A percentile compares a stretch with the other conserved stretches of the same genome.
phyloP scores from a whole-genome alignment of 2,113 vertebrate species.

The Rhynchomys soricoides region DNA sequence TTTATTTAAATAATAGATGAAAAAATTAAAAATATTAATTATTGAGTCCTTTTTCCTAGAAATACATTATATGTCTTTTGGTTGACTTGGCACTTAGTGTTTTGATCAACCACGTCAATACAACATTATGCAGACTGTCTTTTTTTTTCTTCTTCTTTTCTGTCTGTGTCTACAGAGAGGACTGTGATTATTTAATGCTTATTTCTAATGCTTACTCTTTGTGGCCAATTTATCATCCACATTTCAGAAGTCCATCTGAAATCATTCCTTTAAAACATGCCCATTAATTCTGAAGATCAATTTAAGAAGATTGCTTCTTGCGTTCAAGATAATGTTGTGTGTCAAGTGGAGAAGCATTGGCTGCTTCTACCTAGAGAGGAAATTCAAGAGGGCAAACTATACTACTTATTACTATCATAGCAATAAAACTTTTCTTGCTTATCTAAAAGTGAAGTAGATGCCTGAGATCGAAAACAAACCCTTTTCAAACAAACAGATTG shows the following conservation, averaged over 20 bases:
- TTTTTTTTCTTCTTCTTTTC: constrained; percentile 30
- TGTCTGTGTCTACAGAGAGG: background rate
- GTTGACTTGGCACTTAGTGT: background rate
- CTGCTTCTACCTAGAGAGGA: constrained; percentile 47
- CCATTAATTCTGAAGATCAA: constrained; percentile 63
- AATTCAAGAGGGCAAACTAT: background rate
- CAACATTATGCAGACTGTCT: background rate
- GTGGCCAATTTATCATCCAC: constrained; percentile 63
- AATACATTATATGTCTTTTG: constrained; percentile 47
- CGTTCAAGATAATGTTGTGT: constrained; percentile 36
- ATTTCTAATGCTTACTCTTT: constrained; percentile 51
- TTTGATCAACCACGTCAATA: constrained; percentile 41
- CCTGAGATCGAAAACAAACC: constrained; percentile 18
- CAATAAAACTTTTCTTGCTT: background rate
- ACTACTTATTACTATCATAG: background rate
- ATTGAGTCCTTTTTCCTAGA: constrained; percentile 39
- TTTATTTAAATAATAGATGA: constrained; percentile 37
- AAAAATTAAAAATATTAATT: constrained; percentile 47
- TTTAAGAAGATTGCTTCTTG: constrained; percentile 63
- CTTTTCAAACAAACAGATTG: constrained; percentile 49
- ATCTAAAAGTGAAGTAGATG: constrained; percentile 57
- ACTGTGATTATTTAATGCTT: constrained; percentile 17
- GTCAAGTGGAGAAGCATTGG: background rate
- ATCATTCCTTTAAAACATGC: constrained; percentile 54
- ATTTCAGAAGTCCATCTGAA: constrained; percentile 64